Conservation (phyloP, 2,888 invertebrate genomes). For the Sepioteuthis lessoniana region DNA sequence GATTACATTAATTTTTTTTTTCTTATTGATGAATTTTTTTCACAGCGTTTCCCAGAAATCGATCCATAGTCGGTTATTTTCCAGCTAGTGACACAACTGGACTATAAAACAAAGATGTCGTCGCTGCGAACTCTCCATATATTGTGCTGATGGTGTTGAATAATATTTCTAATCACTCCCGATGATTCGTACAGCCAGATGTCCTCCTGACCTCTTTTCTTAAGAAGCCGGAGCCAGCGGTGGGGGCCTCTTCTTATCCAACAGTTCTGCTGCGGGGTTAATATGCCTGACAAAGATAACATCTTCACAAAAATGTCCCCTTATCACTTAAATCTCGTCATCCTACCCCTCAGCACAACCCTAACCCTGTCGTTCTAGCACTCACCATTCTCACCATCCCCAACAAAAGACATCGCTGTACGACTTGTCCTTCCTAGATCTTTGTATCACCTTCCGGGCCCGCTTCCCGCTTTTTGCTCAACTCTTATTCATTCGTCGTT, state of each 20-base stretch:
- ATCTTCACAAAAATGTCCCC: conserved; percentile 33
- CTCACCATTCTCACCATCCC: neutral
- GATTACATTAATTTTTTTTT: no score
- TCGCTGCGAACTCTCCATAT: neutral
- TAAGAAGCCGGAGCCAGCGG: neutral
- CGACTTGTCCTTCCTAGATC: neutral
- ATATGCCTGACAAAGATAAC: neutral
- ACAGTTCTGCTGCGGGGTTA: neutral
- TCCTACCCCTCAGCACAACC: neutral
- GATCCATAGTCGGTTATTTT: no score
- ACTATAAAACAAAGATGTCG: no score
- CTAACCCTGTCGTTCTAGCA: neutral
- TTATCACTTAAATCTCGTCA: neutral
- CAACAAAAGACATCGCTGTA: neutral
- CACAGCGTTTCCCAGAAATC: no score
- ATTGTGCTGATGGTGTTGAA: neutral
- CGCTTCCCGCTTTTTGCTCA: no score
- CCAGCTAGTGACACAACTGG: no score
- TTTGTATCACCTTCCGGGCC: neutral
- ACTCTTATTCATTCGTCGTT: neutral
- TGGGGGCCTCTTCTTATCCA: neutral
- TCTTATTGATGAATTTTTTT: no score
- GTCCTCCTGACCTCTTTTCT: neutral
- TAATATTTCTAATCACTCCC: neutral
- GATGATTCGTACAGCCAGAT: neutral